These are phyloP conservation scores for Lanistes nyassanus DNA, from an alignment of 1,140 invertebrate species.

Conservation along the genomic window DNA sequence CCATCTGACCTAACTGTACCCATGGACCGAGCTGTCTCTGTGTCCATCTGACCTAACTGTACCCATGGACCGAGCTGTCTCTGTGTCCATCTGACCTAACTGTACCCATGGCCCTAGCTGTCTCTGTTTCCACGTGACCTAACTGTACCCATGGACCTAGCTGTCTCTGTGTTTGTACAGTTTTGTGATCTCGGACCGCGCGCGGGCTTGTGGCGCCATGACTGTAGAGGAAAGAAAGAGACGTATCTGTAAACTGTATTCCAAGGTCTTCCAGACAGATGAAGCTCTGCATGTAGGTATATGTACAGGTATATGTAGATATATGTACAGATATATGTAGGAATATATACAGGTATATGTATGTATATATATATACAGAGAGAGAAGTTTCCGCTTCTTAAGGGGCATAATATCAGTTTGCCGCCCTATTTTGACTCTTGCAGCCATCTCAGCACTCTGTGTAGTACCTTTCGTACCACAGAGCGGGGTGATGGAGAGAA, in stretches of 20 bases:
- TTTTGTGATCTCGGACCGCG: constrained; percentile 52
- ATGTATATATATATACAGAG: too few species aligned
- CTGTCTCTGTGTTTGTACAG: constrained; percentile 25
- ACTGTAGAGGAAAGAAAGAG: constrained; percentile 38
- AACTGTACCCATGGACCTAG: not conserved
- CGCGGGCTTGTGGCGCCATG: constrained; percentile 23
- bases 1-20: too few species aligned
- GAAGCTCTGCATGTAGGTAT: constrained; percentile 41
- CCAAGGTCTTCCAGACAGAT: constrained; percentile 46
- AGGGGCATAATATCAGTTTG: too few species aligned
- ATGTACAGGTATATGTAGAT: not conserved
- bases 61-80: too few species aligned
- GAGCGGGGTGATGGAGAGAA: too few species aligned
- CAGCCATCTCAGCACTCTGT: too few species aligned
- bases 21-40: too few species aligned
- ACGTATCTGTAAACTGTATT: constrained; percentile 35
- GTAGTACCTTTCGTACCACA: too few species aligned
- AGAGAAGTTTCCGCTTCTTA: too few species aligned
- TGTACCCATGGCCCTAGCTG: not conserved
- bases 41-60: too few species aligned
- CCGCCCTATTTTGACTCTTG: too few species aligned
- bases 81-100: not conserved
- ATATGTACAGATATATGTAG: constrained; percentile 5
- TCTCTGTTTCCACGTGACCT: too few species aligned
- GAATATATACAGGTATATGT: not conserved